Base-by-base conservation (phyloP, 2,888 invertebrate genomes). In the Phasia obesa region DNA sequence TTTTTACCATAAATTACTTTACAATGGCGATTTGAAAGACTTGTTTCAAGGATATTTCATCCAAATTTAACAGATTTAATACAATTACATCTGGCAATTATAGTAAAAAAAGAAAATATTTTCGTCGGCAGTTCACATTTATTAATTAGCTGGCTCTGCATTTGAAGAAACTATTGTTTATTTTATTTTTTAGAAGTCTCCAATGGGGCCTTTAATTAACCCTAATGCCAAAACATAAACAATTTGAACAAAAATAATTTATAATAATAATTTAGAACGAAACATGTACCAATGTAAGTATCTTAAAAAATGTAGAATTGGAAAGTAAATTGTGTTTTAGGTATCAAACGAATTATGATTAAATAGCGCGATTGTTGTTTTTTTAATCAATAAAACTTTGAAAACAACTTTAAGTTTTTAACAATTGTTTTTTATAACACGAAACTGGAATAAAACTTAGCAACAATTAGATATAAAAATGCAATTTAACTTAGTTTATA, bases 181-280 rank as follows among this genome's bases (percentile, higher is more conserved):
- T 19, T 35, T 49, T 49, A 0, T 49, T 71, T 13, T 13, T 11
- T 59, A 5, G 1, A 60, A 53, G 19, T 60, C 78, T 59, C 74
- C 60, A 55, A 49, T 69, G 82, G 82, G 78, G 82, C 70, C 82
- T 70, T 78, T 75, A 51, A 78, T 82, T 78, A 79, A 75, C 38
- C 65, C 31, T 70, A 82, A 78, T 78, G 60, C 25, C 57, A 69
- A 62, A 55, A 62, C 31, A 79, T 25, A 51, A 60, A 47, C n/a
- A 42, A 65, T 51, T 42, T 31, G 0, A 11, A 65, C 15, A 47
- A 49, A n/a, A 57, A 35, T 13, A 69, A 42, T 15, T 53, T 5
- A 55, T 74, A 74, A 49, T 67, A 55, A 55, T 65, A 64, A 64
- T 51, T 76, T 74, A 70, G 74, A 78, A 59, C 69, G 67, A 60